phyloP scores from a whole-genome alignment of 2,888 invertebrate genomes.

The Encarsia formosa region DNA sequence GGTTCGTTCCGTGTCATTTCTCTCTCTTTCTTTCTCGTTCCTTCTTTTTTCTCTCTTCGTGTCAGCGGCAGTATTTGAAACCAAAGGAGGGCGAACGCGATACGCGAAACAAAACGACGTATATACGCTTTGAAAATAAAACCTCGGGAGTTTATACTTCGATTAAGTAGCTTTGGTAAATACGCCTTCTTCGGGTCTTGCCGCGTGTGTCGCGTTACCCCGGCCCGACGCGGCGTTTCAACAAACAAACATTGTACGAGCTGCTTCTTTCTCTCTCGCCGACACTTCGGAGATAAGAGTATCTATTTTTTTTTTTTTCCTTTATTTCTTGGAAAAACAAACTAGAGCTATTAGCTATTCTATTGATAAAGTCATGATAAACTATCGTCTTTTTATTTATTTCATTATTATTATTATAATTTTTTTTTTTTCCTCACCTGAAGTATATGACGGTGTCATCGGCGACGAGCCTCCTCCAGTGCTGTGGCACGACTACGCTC shows the following conservation, averaged over 20 bases:
- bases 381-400: constrained; percentile 1
- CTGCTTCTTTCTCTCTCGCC: no score
- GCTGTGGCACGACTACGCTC: constrained; percentile 63
- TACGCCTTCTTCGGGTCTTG: constrained; percentile 1
- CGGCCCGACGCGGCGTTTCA: constrained; percentile 6
- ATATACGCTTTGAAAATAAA: constrained; percentile 21
- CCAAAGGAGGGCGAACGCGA: neutral
- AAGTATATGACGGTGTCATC: constrained; percentile 73
- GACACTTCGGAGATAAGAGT: no score
- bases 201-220: constrained; percentile 12
- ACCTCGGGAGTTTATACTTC: constrained; percentile 17
- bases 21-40: neutral
- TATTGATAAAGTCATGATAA: no score
- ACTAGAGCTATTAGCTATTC: no score
- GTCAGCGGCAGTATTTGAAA: constrained; percentile 10
- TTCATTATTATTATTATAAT: constrained; percentile 9
- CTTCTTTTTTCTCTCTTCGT: neutral
- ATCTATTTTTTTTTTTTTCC: no score
- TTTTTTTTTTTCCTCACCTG: constrained; percentile 63
- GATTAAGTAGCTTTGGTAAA: constrained; percentile 27
- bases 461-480: constrained; percentile 72
- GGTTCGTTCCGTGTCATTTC: neutral
- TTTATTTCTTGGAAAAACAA: no score
- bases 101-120: constrained; percentile 7
- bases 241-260: constrained; percentile 20